Conservation (phyloP, 2,113 vertebrate species). For the Columba janthina region DNA sequence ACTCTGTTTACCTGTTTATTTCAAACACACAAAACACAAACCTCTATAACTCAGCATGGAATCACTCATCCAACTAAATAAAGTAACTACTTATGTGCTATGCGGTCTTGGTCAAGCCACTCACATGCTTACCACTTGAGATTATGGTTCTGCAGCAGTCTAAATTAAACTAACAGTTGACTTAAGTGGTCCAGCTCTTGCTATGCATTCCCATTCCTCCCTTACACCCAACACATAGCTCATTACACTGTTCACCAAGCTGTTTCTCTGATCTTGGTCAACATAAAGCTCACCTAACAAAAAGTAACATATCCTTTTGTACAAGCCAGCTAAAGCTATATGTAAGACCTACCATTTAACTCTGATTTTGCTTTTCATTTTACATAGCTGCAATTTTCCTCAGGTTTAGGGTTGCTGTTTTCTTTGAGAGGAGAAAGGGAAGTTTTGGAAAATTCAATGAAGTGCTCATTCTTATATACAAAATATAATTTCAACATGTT, state of each 20-base stretch:
- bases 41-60: neutral
- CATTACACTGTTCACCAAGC: neutral
- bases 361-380: neutral
- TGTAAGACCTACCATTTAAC: neutral
- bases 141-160: conserved; percentile 30
- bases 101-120: neutral
- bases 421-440: neutral
- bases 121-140: neutral
- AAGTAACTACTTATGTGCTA: conserved; percentile 5
- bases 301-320: neutral
- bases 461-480: neutral
- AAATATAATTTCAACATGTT: neutral
- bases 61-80: conserved; percentile 26
- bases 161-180: conserved; percentile 41
- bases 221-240: neutral
- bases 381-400: neutral
- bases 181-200: neutral
- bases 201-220: neutral
- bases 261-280: neutral
- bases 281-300: neutral
- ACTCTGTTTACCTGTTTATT: neutral
- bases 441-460: neutral
- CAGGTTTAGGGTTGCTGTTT: neutral
- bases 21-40: neutral
- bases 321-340: neutral